Conservation (phyloP, 2,113 vertebrate genomes). For the Furnarius figulus region DNA sequence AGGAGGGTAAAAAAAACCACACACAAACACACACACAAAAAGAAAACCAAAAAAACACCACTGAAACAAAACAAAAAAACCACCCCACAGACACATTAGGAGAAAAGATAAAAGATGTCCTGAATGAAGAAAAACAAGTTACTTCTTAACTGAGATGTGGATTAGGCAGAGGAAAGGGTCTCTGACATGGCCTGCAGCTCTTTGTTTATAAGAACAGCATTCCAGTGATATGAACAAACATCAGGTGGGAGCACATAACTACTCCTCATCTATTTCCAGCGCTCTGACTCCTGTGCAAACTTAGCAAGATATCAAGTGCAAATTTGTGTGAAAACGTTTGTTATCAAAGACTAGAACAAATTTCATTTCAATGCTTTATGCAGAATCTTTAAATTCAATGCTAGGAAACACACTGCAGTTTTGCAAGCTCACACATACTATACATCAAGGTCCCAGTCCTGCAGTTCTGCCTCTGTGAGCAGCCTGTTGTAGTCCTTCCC, state of each 20-base stretch:
- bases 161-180: background rate
- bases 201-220: constrained; percentile 19
- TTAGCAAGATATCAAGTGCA: background rate
- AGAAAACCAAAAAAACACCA: too few relatives aligned
- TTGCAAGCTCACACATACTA: background rate
- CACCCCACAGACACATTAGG: background rate
- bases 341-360: background rate
- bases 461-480: background rate
- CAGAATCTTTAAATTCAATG: background rate
- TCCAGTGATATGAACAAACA: constrained; percentile 12
- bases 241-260: background rate
- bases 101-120: constrained; percentile 44
- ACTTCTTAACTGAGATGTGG: constrained; percentile 32
- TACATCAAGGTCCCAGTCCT: background rate
- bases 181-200: constrained; percentile 37
- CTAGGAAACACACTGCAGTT: background rate
- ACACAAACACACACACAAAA: background rate
- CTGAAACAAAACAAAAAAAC: background rate
- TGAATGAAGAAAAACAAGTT: constrained; percentile 33
- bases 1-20: background rate
- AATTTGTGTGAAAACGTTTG: background rate
- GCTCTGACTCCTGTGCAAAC: background rate
- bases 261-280: background rate
- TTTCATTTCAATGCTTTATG: background rate
- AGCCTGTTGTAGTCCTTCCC: background rate